These are phyloP conservation scores for Synanthedon myopaeformis DNA, from an alignment of 2,888 invertebrate genomes.

Conservation along the genomic window DNA sequence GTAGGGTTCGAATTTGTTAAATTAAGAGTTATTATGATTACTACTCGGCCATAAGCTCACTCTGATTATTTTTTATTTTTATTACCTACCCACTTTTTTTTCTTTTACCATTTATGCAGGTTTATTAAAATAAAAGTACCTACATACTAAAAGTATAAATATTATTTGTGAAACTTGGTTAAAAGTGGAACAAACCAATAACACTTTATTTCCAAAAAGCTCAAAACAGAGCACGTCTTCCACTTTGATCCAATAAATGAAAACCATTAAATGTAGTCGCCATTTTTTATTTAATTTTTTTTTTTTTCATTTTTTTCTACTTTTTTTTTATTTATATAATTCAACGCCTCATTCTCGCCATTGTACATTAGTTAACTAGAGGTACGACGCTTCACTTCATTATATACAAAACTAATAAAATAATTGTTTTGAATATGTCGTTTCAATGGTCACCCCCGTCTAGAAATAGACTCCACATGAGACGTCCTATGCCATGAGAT, in stretches of 20 bases:
- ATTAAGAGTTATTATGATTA: too few species aligned
- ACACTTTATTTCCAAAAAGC: not conserved
- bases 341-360: constrained; percentile 35
- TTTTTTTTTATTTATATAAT: constrained; percentile 9
- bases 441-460: constrained; percentile 4
- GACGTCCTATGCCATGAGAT: too few species aligned
- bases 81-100: too few species aligned
- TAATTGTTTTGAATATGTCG: constrained; percentile 52
- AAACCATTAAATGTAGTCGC: not conserved
- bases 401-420: constrained; percentile 62
- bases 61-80: too few species aligned
- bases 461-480: too few species aligned
- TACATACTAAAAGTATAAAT: too few species aligned
- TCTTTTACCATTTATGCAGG: too few species aligned
- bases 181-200: not conserved
- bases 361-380: constrained; percentile 54
- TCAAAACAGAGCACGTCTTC: not conserved
- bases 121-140: too few species aligned
- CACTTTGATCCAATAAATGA: not conserved
- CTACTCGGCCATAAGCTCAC: too few species aligned
- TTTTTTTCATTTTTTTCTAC: not conserved
- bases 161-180: not conserved
- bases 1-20: too few species aligned
- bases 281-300: not conserved
- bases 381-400: constrained; percentile 60